phyloP scores from a whole-genome alignment of 2,888 invertebrate genomes.

The Eilema caniola region DNA sequence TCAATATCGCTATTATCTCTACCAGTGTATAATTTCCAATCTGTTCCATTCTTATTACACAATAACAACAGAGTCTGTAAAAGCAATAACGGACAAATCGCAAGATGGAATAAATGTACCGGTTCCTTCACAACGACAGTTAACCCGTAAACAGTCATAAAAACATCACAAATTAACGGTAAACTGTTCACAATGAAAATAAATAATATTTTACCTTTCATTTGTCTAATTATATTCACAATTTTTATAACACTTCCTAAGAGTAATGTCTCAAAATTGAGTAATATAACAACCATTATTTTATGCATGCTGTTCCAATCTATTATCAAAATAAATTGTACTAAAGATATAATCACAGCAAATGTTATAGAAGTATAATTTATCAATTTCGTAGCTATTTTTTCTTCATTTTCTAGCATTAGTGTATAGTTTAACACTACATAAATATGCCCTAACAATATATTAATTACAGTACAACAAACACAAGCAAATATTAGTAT shows the following conservation, averaged over 20 bases:
- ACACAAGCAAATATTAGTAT: neutral
- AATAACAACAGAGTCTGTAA: constrained; percentile 5
- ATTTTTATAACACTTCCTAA: constrained; percentile 2
- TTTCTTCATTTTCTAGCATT: neutral
- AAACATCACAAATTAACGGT: neutral
- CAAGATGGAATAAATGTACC: neutral
- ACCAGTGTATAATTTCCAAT: constrained; percentile 5
- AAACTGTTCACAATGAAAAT: constrained; percentile 6
- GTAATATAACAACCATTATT: neutral
- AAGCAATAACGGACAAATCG: neutral
- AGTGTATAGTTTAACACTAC: neutral
- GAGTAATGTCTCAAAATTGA: neutral
- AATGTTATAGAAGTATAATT: constrained; percentile 2
- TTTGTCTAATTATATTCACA: neutral
- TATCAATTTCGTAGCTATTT: neutral
- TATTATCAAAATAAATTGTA: neutral
- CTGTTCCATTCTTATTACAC: neutral
- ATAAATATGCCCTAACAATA: neutral
- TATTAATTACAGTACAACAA: neutral
- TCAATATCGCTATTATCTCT: neutral
- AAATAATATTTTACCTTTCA: neutral
- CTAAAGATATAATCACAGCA: neutral
- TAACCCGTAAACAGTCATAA: neutral
- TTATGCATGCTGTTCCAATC: neutral
- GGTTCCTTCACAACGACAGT: neutral